A percentile compares a stretch with the other conserved stretches of the same genome.
Conservation (phyloP, 2,113 vertebrate species). For the Leptodactylus fuscus region DNA sequence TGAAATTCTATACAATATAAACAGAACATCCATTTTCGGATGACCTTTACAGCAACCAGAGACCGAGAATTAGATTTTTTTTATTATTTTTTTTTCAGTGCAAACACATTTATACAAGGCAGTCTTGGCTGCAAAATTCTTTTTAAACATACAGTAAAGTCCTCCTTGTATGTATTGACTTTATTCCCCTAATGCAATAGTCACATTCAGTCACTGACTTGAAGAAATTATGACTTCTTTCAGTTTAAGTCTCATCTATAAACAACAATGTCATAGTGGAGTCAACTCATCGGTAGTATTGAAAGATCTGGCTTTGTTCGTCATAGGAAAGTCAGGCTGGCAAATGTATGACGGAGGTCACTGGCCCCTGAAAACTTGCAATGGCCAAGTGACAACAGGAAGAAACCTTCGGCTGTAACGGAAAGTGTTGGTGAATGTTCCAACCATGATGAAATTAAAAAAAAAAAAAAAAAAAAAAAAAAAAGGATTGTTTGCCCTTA, state of each 20-base stretch:
- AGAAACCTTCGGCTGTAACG: slow-evolving; percentile 70
- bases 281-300: slow-evolving; percentile 60
- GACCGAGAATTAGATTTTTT: slow-evolving; percentile 76
- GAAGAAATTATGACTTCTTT: slow-evolving; percentile 79
- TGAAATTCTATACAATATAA: slow-evolving; percentile 96
- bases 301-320: slow-evolving; percentile 67
- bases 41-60: slow-evolving; percentile 92
- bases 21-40: slow-evolving; percentile 89
- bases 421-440: slow-evolving; percentile 60
- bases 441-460: slow-evolving; percentile 43
- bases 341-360: slow-evolving; percentile 33
- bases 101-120: slow-evolving; percentile 93
- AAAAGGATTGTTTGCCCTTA: slow-evolving; percentile 51
- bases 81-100: slow-evolving; percentile 83
- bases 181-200: slow-evolving; percentile 81
- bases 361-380: slow-evolving; percentile 66
- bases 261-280: slow-evolving; percentile 64
- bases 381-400: slow-evolving; percentile 69
- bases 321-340: slow-evolving; percentile 53
- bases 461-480: slow-evolving; percentile 31
- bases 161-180: slow-evolving; percentile 82
- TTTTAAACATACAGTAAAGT: slow-evolving; percentile 85
- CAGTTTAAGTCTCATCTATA: slow-evolving; percentile 72
- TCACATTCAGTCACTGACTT: slow-evolving; percentile 83
- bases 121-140: slow-evolving; percentile 87